These are phyloP conservation scores for Eupeodes corollae DNA, from an alignment of 1,140 invertebrate species.

Conservation along the genomic window DNA sequence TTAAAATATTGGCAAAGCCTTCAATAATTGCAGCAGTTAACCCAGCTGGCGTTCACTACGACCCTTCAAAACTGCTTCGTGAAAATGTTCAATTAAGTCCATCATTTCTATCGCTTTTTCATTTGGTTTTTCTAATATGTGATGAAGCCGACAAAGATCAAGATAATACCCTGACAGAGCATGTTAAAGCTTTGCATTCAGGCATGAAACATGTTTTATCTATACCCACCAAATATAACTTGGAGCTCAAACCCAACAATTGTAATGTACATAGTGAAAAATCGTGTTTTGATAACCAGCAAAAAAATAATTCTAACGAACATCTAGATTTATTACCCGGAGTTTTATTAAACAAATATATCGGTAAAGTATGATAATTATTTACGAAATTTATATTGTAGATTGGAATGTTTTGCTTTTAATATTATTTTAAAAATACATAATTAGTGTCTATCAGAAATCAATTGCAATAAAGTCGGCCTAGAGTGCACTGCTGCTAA, in stretches of 20 bases:
- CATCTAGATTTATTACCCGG: constrained; percentile 60
- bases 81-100: constrained; percentile 84
- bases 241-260: constrained; percentile 10
- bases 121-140: constrained; percentile 82
- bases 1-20: constrained; percentile 65
- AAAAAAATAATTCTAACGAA: constrained; percentile 50
- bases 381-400: too few relatives aligned
- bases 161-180: constrained; percentile 40
- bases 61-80: constrained; percentile 72
- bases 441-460: too few relatives aligned
- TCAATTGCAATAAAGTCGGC: too few relatives aligned
- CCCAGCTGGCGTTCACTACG: constrained; percentile 78
- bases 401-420: too few relatives aligned
- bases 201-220: constrained; percentile 18
- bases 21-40: constrained; percentile 88
- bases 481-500: too few relatives aligned
- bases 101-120: constrained; percentile 82
- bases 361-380: constrained; percentile 37
- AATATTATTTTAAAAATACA: too few relatives aligned
- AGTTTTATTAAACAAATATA: constrained; percentile 73
- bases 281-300: constrained; percentile 41
- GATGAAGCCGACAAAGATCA: constrained; percentile 62
- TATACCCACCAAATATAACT: constrained; percentile 16
- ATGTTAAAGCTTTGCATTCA: constrained; percentile 23
- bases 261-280: constrained; percentile 12